Conservation (phyloP, 2,113 vertebrate species). For the Hirundichthys speculiger region DNA sequence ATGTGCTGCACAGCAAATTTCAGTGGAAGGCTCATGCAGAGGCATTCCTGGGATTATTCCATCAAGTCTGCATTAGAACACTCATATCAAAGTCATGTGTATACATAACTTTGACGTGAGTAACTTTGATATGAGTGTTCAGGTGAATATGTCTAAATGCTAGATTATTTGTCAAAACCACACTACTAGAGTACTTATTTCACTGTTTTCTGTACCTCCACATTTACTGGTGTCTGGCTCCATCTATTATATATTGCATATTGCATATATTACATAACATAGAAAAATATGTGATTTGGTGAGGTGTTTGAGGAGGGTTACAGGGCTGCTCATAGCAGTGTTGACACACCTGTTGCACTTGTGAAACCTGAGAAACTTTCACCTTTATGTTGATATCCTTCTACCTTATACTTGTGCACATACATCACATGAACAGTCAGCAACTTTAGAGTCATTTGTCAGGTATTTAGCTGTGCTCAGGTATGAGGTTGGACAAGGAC, state of each 20-base stretch:
- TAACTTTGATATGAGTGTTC: no score
- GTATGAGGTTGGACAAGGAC: constrained; percentile 26
- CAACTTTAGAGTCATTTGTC: background rate
- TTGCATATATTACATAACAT: no score
- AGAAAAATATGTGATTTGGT: constrained; percentile 1
- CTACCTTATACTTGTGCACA: background rate
- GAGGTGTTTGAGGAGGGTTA: background rate
- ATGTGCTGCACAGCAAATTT: background rate
- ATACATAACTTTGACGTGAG: no score
- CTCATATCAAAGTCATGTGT: no score
- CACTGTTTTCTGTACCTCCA: no score
- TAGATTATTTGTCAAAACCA: no score
- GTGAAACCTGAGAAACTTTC: constrained; percentile 14
- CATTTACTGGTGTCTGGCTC: no score
- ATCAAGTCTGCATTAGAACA: no score
- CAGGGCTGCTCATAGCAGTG: constrained; percentile 5
- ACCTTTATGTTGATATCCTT: background rate
- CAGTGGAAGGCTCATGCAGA: background rate
- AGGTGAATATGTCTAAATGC: no score
- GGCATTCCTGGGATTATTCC: background rate
- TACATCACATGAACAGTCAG: background rate
- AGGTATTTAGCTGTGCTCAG: background rate
- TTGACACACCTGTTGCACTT: constrained; percentile 61
- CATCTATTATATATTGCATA: no score
- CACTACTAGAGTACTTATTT: no score